phyloP scores from a whole-genome alignment of 2,888 invertebrate species.

The Eumacrocentrus americanus region DNA sequence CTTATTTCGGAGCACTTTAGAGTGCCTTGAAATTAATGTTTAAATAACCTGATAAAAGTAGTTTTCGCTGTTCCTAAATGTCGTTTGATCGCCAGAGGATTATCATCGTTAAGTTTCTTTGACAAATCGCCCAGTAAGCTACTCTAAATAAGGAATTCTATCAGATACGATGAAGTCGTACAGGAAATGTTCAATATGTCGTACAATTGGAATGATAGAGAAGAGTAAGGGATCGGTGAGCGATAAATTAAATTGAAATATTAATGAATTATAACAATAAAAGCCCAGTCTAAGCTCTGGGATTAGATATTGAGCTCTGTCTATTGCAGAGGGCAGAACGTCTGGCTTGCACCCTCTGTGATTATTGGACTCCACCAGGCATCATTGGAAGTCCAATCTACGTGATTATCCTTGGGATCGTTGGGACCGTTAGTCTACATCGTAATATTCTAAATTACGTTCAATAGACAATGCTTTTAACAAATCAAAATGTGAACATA shows the following conservation, averaged over 20 bases:
- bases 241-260: constrained; percentile 1
- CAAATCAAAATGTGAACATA: no score
- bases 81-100: not conserved
- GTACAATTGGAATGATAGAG: constrained; percentile 34
- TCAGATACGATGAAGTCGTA: constrained; percentile 36
- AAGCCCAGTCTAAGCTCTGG: not conserved
- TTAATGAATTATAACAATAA: not conserved
- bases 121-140: not conserved
- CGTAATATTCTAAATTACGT: constrained; percentile 37
- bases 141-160: not conserved
- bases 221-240: constrained; percentile 45
- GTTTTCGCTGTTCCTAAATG: no score
- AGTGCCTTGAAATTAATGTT: not conserved
- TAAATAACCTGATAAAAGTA: not conserved
- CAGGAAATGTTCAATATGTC: constrained; percentile 36
- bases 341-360: constrained; percentile 52
- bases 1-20: constrained; percentile 5
- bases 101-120: not conserved
- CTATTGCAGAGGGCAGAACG: constrained; percentile 44
- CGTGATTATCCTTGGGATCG: constrained; percentile 54
- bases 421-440: constrained; percentile 57
- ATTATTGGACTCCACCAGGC: constrained; percentile 40
- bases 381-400: constrained; percentile 52
- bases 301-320: not conserved
- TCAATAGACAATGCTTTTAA: not conserved